Base-by-base conservation (phyloP, 1,140 invertebrate species). In the Atta cephalotes region DNA sequence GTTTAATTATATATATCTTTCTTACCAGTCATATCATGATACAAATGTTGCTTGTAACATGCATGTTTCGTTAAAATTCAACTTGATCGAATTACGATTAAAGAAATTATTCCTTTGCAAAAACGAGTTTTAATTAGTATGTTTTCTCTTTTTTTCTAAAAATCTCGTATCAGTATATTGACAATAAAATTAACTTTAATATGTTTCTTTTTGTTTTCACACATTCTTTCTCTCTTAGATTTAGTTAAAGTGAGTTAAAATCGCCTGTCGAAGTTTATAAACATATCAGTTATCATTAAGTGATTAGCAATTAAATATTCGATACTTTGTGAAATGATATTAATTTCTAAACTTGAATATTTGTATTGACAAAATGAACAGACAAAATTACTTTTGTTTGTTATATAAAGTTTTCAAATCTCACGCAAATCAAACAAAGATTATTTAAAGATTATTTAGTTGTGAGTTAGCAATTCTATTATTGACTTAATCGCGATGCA, bases 401-500 rank as follows among this genome's bases (percentile, higher is more conserved):
- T 1, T 45, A 4, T 39, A 25, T 3, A 25, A 9, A 39, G 2
- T 10, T n/a, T 2, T 1, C 14, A 60, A 77, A 14, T 77, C 31
- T 39, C 21, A 25, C 4, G 53, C 53, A 60, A 39, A 9, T 39
- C 70, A 18, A 51, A 72, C 45, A 71, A 49, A 6, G 7, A 21
- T 35, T 6, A 18, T 53, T 72, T 51, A 70, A 70, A 16, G 39
- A 25, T 25, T 25, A 25, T 25, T 21, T 70, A 51, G 35, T 68
- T 39, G 45, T 28, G 51, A 72, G 16, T 49, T 45, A 45, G 39
- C 39, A 9, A 3, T 18, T 72, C 45, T 9, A 62, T 35, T 77
- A 12, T 76, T 35, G 53, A 60, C 14, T 35, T 76, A 76, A 58
- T 60, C 53, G 28, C 9, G 51, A 39, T 77, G 12, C 53, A 77